Conservation (phyloP, 2,797 vertebrate genomes). For the Amniataba percoides region DNA sequence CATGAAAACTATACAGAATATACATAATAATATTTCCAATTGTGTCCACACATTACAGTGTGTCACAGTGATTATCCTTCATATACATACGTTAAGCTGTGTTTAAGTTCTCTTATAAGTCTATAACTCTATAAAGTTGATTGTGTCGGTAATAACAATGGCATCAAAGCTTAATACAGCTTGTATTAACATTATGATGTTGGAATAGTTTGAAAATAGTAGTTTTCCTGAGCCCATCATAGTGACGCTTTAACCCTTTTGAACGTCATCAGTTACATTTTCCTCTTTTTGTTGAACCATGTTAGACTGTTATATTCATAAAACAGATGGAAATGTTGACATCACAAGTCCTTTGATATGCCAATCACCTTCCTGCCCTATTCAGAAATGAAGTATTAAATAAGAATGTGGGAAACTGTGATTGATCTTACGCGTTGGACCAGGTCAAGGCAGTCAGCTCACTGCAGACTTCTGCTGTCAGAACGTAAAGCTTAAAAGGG, state of each 20-base stretch:
- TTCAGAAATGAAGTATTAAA: slow-evolving; percentile 15
- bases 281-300: neutral
- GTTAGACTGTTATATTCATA: neutral
- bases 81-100: too few species aligned
- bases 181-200: neutral
- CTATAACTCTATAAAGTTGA: neutral
- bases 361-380: neutral
- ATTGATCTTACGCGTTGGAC: slow-evolving; percentile 1
- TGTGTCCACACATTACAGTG: too few species aligned
- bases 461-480: slow-evolving; percentile 19
- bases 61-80: too few species aligned
- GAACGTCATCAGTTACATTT: neutral
- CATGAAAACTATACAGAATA: too few species aligned
- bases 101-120: too few species aligned
- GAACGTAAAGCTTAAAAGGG: slow-evolving; percentile 31
- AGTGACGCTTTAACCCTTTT: neutral
- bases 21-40: too few species aligned
- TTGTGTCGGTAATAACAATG: too few species aligned
- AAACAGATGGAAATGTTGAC: neutral
- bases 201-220: neutral
- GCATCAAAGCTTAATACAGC: too few species aligned
- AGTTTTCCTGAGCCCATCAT: neutral
- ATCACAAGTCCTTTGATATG: neutral
- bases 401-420: slow-evolving; percentile 4
- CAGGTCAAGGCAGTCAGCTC: slow-evolving; percentile 10